These are phyloP conservation scores for Acrobasis consociella DNA, from an alignment of 2,888 invertebrate species.

Conservation along the genomic window DNA sequence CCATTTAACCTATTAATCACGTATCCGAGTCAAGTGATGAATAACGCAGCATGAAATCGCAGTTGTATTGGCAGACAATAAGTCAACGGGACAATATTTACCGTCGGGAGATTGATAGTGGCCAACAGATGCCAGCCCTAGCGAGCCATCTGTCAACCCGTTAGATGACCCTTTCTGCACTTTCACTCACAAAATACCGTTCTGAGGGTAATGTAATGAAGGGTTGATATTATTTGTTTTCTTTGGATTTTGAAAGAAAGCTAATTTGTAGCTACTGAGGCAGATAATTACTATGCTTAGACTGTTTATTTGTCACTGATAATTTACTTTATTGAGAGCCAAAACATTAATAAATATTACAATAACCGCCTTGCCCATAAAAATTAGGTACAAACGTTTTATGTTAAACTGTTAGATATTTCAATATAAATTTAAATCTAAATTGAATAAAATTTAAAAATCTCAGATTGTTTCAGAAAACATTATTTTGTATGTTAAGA, in stretches of 20 bases:
- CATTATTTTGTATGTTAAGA: too few relatives aligned
- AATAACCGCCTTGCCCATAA: too few relatives aligned
- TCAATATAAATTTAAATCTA: too few relatives aligned
- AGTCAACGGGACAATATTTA: slow-evolving; percentile 72
- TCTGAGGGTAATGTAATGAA: slow-evolving; percentile 36
- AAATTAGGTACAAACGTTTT: too few relatives aligned
- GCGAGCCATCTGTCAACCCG: slow-evolving; percentile 69
- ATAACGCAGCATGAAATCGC: slow-evolving; percentile 59
- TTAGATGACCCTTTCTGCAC: slow-evolving; percentile 52
- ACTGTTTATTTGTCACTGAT: too few relatives aligned
- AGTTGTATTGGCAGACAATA: slow-evolving; percentile 65
- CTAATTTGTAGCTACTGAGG: neutral
- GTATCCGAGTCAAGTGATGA: slow-evolving; percentile 50
- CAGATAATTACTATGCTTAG: too few relatives aligned
- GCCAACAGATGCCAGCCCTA: slow-evolving; percentile 77
- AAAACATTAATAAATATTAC: too few relatives aligned
- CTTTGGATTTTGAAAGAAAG: neutral
- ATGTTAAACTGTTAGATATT: too few relatives aligned
- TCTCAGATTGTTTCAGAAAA: neutral
- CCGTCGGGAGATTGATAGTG: slow-evolving; percentile 72
- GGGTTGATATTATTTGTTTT: slow-evolving; percentile 24
- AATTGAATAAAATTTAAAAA: too few relatives aligned
- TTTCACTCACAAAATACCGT: slow-evolving; percentile 42
- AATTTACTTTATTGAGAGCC: too few relatives aligned
- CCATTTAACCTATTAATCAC: slow-evolving; percentile 7